These are phyloP conservation scores for Acanthochromis polyacanthus DNA, from an alignment of 2,113 vertebrate genomes.

Conservation along the genomic window DNA sequence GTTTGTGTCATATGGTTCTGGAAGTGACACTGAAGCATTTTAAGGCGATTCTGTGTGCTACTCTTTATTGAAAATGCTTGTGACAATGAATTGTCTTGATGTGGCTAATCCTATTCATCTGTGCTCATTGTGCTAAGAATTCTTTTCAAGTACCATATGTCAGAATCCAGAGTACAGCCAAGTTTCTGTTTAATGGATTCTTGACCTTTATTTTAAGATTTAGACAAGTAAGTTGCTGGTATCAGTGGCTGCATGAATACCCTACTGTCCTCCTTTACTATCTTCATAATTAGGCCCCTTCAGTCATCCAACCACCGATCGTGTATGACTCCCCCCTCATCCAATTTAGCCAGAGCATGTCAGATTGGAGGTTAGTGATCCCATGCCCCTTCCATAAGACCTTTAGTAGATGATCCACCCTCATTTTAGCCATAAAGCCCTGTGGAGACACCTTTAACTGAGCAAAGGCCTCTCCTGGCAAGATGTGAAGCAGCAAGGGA, in stretches of 20 bases:
- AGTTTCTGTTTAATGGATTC: slow-evolving; percentile 46
- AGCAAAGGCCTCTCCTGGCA: slow-evolving; percentile 77
- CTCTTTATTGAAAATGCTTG: slow-evolving; percentile 33
- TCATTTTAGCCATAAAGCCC: slow-evolving; percentile 66
- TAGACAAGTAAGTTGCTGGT: slow-evolving; percentile 50
- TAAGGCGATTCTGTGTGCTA: slow-evolving; percentile 11
- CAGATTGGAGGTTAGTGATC: slow-evolving; percentile 51
- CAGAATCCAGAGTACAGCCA: slow-evolving; percentile 16
- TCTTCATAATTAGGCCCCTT: slow-evolving; percentile 69
- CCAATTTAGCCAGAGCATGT: slow-evolving; percentile 70
- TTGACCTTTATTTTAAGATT: slow-evolving; percentile 62
- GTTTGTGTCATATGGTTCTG: not conserved
- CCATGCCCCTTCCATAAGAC: slow-evolving; percentile 37
- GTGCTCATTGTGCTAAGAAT: slow-evolving; percentile 32
- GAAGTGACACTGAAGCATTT: slow-evolving; percentile 31
- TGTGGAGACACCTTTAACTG: slow-evolving; percentile 74
- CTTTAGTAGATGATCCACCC: slow-evolving; percentile 55
- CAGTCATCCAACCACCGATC: slow-evolving; percentile 42
- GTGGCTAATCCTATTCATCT: slow-evolving; percentile 50
- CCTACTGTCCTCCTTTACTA: slow-evolving; percentile 29
- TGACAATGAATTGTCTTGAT: slow-evolving; percentile 30
- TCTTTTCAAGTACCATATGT: slow-evolving; percentile 39
- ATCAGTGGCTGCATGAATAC: slow-evolving; percentile 36
- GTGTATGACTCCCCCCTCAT: slow-evolving; percentile 39
- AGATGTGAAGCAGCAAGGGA: slow-evolving; percentile 66